Conservation (phyloP, 1,140 invertebrate genomes). For the Drosophila asahinai region DNA sequence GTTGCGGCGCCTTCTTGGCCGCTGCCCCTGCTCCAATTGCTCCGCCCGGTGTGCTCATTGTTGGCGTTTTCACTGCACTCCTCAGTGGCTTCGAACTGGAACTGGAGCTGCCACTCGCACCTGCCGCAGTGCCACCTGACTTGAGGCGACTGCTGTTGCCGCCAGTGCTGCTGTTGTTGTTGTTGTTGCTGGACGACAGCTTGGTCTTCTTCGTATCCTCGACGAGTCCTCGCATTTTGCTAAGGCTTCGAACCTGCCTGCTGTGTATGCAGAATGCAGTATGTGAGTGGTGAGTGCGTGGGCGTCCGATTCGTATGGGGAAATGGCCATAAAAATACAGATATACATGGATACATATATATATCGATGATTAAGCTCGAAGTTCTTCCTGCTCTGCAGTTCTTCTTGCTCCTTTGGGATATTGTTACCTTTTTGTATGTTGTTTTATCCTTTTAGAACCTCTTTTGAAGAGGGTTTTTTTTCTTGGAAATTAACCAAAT, state of each 20-base stretch:
- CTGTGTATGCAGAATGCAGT: conserved; percentile 13
- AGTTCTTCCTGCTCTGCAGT: neutral
- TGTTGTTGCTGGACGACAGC: conserved; percentile 60
- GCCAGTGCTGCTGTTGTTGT: conserved; percentile 41
- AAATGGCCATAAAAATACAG: conserved; percentile 51
- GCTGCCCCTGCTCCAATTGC: conserved; percentile 18
- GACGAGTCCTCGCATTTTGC: conserved; percentile 78
- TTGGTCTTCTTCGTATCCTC: conserved; percentile 80
- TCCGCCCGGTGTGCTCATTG: conserved; percentile 42
- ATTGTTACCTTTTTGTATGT: conserved; percentile 15
- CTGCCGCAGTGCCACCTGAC: conserved; percentile 14
- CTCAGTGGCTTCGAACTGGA: conserved; percentile 51
- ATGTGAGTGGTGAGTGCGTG: conserved; percentile 38
- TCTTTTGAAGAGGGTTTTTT: conserved; percentile 24
- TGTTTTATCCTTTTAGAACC: neutral
- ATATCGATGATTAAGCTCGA: conserved; percentile 17
- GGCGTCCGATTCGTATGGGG: conserved; percentile 29
- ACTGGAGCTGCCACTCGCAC: conserved; percentile 53
- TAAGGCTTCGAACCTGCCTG: conserved; percentile 29
- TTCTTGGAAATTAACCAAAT: conserved; percentile 29
- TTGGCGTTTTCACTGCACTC: conserved; percentile 51
- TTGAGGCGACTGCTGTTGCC: conserved; percentile 40
- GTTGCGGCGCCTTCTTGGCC: conserved; percentile 54
- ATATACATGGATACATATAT: conserved; percentile 24
- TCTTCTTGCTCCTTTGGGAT: neutral